Percentiles rank a stretch among this genome's conserved stretches.
phyloP scores from a whole-genome alignment of 2,113 vertebrate species.

The Buteo buteo region DNA sequence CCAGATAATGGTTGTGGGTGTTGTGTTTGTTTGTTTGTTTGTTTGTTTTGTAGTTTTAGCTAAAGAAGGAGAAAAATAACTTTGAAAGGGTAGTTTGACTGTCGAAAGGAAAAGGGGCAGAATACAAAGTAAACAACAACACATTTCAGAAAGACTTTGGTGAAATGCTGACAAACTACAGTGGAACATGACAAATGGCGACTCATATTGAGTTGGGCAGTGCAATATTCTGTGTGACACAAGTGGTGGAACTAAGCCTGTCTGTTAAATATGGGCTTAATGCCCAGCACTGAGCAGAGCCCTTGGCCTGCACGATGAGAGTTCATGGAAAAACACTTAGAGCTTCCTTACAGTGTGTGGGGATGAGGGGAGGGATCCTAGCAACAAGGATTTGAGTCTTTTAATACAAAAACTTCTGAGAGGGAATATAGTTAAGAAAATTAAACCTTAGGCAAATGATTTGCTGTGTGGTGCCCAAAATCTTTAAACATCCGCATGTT shows the following conservation, averaged over 20 bases:
- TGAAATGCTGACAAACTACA: neutral
- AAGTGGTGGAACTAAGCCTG: neutral
- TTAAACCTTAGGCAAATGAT: neutral
- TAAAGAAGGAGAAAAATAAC: neutral
- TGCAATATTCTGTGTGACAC: neutral
- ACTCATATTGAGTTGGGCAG: too few species aligned
- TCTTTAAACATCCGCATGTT: neutral
- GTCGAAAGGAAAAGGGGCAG: neutral
- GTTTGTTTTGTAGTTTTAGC: neutral
- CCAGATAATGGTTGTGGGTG: neutral
- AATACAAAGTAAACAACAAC: neutral
- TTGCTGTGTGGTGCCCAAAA: neutral
- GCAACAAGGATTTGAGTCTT: neutral
- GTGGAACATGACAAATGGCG: accelerated
- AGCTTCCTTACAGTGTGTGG: neutral
- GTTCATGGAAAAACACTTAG: neutral
- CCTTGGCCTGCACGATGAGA: neutral
- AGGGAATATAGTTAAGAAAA: neutral
- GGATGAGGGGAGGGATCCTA: neutral
- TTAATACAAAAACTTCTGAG: neutral
- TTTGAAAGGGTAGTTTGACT: neutral
- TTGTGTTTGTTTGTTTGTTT: neutral
- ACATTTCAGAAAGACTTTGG: neutral
- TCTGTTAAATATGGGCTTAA: neutral
- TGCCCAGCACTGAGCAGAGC: neutral